Base-by-base conservation (phyloP, 2,888 invertebrate genomes). In the Arrhopalites spinosus region DNA sequence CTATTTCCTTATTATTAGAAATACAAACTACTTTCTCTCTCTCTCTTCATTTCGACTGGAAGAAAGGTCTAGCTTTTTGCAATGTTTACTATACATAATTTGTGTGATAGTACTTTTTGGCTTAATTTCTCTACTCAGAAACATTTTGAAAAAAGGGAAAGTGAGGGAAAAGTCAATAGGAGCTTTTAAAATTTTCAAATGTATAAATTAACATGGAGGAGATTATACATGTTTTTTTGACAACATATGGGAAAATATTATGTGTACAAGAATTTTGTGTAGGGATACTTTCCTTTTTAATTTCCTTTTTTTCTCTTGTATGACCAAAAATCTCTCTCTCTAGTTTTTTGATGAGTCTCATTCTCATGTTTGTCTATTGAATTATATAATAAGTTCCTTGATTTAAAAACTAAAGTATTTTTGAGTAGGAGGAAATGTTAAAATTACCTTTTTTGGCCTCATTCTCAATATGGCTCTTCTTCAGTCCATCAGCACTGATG, bases 371-470 rank as follows among this genome's bases (percentile, higher is more conserved):
- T 36, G 36, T 36, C 5, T 36, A 36, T 11, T 36, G 3, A 36
- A 36, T 36, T 36, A 36, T 36, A 36, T 36, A 36, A 36, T 36
- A 36, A 11, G 3, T 36, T 36, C 11, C 36, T 36, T 11, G 3
- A n/a, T n/a, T n/a, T n/a, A n/a, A n/a, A n/a, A 7, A 36, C 36
- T 36, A 36, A 36, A 36, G 3, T 36, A 36, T 7, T 36, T 50
- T 50, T 45, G 15, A 11, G 15, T 45, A 45, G 7, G 15, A 45
- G 7, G 45, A 45, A 45, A n/a, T 53, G 20, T 17, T 53, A n/a
- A n/a, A 53, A 75, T 73, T 78, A 81, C 81, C 80, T 78, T 81
- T 81, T 72, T 80, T 80, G 43, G 81, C 78, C 70, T 81, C 81
- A 72, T 81, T 81, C 66, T 81, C 81, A 29, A 47, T 75, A 47